Conservation (phyloP, 2,113 vertebrate species). For the Thermophis baileyi region DNA sequence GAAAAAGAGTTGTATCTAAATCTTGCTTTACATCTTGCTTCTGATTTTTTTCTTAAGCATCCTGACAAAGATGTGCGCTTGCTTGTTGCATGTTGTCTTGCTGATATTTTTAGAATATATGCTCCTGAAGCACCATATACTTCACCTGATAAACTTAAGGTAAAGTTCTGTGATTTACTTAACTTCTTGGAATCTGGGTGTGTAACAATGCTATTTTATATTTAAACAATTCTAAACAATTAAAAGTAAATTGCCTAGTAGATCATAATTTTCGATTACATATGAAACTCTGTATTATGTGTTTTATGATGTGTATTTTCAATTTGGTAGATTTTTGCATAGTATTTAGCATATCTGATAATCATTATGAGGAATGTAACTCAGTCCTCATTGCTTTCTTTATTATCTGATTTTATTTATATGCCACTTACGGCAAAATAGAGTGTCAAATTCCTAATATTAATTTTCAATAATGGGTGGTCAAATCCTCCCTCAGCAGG, state of each 20-base stretch:
- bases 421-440: not conserved
- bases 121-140: constrained; percentile 97
- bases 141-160: constrained; percentile 97
- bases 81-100: constrained; percentile 95
- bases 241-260: not conserved
- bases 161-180: constrained; percentile 48
- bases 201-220: not conserved
- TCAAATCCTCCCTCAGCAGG: not conserved
- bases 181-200: not conserved
- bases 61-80: constrained; percentile 98
- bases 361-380: not conserved
- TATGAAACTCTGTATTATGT: not conserved
- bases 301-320: not conserved
- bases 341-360: not conserved
- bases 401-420: not conserved
- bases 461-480: not conserved
- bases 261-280: not conserved
- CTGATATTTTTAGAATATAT: constrained; percentile 98
- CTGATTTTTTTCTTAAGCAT: constrained; percentile 98
- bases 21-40: constrained; percentile 94
- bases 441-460: not conserved
- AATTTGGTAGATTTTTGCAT: not conserved
- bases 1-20: constrained; percentile 98
- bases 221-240: constrained; percentile 9
- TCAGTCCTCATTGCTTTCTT: not conserved